Percentiles rank a stretch among this genome's conserved stretches.
Conservation (phyloP, 2,113 vertebrate species). For the Myotis brandtii region DNA sequence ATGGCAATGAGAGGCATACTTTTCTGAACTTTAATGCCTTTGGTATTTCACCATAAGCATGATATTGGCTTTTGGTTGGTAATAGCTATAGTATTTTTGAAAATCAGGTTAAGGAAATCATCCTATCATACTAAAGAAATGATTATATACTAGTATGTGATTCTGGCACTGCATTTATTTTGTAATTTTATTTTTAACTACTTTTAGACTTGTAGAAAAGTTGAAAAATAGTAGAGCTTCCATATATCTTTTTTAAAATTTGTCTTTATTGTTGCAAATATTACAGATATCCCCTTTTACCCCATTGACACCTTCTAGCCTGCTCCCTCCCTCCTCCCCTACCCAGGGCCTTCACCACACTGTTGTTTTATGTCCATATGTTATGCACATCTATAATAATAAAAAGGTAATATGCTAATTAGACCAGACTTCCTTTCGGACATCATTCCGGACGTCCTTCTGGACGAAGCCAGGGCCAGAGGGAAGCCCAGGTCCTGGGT, state of each 20-base stretch:
- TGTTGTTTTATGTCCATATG: no score
- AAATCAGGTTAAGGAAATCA: slow-evolving; percentile 25
- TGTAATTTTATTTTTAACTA: background rate
- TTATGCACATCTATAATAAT: no score
- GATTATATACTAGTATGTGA: background rate
- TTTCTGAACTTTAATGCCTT: background rate
- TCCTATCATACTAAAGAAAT: background rate
- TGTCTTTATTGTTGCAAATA: no score
- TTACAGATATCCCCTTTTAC: no score
- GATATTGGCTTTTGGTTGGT: background rate
- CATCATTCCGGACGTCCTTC: no score
- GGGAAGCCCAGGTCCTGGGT: no score
- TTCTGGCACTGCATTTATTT: background rate
- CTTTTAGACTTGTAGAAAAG: background rate
- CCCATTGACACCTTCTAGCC: no score
- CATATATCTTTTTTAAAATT: background rate
- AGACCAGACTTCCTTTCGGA: no score
- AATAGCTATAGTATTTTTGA: background rate
- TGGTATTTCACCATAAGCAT: background rate
- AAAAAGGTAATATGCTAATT: no score
- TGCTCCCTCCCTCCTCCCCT: no score
- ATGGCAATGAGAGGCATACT: background rate
- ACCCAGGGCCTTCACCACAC: no score
- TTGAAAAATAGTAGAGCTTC: slow-evolving; percentile 3
- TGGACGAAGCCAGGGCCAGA: no score